Percentiles rank a stretch among this genome's conserved stretches.
Evolutionary conservation across 2,113 vertebrate species (phyloP).

Genomic region (Alosa alosa): DNA sequence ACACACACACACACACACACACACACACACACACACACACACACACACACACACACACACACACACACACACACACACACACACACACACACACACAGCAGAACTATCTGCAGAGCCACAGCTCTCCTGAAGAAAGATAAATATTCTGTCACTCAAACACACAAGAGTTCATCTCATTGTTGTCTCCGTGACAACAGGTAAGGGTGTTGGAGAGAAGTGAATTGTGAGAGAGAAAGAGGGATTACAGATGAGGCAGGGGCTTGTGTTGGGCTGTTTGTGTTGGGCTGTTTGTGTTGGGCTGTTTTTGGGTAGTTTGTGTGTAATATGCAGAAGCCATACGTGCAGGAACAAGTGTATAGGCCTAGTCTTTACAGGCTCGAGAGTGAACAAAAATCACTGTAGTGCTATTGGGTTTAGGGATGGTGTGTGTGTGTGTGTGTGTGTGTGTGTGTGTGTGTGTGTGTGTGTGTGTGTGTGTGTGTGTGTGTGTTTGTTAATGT

Average conservation of each 20-base stretch:
- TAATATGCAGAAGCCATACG: too few species aligned
- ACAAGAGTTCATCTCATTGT: slow-evolving; percentile 8
- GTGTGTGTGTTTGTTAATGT: too few species aligned
- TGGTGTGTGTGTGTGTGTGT: background rate
- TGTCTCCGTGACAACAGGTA: background rate
- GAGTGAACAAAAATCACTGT: slow-evolving; percentile 16
- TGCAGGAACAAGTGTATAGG: too few species aligned
- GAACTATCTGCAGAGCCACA: slow-evolving; percentile 45
- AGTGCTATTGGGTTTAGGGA: background rate
- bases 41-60: slow-evolving; percentile 13
- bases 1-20: slow-evolving; percentile 12
- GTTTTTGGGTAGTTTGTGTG: background rate
- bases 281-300: background rate
- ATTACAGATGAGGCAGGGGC: background rate
- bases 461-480: background rate
- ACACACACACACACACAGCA: background rate
- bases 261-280: too few species aligned
- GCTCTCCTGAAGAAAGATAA: slow-evolving; percentile 12
- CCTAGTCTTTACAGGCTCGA: background rate
- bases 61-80: slow-evolving; percentile 21
- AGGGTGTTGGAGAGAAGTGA: background rate
- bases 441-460: slow-evolving; percentile 1
- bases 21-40: slow-evolving; percentile 23
- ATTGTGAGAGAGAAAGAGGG: background rate
- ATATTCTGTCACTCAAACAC: slow-evolving; percentile 11